phyloP scores from a whole-genome alignment of 1,140 invertebrate species.

The Mya arenaria region DNA sequence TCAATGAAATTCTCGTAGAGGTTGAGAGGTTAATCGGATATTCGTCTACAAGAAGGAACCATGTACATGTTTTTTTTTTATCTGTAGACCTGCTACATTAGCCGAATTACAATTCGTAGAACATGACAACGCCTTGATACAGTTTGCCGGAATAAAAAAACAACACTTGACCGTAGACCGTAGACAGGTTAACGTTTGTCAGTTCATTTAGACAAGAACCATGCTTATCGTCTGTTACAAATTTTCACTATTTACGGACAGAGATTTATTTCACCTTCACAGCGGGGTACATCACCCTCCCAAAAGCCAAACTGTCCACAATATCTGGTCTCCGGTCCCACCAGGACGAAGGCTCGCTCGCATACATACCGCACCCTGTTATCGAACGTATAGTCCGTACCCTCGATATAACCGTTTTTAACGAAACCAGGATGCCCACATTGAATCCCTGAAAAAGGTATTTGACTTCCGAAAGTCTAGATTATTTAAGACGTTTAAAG shows the following conservation, averaged over 20 bases:
- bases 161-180: not conserved
- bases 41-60: not conserved
- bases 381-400: constrained; percentile 85
- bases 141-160: not conserved
- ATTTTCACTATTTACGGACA: too few species aligned
- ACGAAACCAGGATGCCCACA: constrained; percentile 92
- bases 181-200: not conserved
- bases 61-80: not conserved
- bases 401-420: constrained; percentile 89
- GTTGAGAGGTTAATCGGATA: not conserved
- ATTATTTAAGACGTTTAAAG: not conserved
- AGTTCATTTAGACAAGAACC: not conserved
- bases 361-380: constrained; percentile 81
- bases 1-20: not conserved
- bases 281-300: constrained; percentile 73
- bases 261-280: too few species aligned
- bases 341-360: constrained; percentile 87
- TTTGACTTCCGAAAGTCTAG: not conserved
- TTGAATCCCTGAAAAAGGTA: constrained; percentile 88
- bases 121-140: not conserved
- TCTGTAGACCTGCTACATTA: not conserved
- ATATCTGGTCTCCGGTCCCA: constrained; percentile 85
- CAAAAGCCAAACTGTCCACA: constrained; percentile 84
- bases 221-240: not conserved
- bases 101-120: not conserved